A percentile compares a stretch with the other conserved stretches of the same genome.
These are phyloP conservation scores for Corythucha ciliata DNA, from an alignment of 2,888 invertebrate species.

Conservation along the genomic window DNA sequence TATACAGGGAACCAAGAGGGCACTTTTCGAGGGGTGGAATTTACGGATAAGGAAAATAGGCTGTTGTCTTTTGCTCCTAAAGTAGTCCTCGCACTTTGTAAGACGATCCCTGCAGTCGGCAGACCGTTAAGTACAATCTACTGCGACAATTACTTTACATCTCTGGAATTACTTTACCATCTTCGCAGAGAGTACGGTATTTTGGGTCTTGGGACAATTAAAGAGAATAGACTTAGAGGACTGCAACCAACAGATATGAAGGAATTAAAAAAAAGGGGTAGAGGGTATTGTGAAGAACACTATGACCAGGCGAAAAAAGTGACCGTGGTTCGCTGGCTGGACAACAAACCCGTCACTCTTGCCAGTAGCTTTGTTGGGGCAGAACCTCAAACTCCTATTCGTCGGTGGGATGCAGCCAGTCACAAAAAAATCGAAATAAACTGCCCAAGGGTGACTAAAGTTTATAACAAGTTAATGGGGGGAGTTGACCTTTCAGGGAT, in stretches of 20 bases:
- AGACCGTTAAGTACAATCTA: no score
- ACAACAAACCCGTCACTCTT: constrained; percentile 30
- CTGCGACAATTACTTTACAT: constrained; percentile 33
- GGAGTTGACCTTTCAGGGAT: constrained; percentile 23
- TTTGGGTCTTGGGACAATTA: constrained; percentile 22
- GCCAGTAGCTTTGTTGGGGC: constrained; percentile 25
- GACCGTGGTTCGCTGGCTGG: constrained; percentile 28
- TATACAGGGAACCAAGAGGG: constrained; percentile 38
- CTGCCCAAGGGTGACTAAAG: constrained; percentile 12
- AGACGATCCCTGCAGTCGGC: no score
- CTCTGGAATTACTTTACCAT: constrained; percentile 12
- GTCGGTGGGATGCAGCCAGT: constrained; percentile 14
- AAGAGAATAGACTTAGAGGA: constrained; percentile 14
- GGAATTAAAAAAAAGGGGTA: constrained; percentile 12
- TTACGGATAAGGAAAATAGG: no score
- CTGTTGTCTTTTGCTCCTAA: no score
- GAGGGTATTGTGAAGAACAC: constrained; percentile 26
- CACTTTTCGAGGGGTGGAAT: constrained; percentile 6
- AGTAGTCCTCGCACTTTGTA: constrained; percentile 35
- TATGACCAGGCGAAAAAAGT: constrained; percentile 22
- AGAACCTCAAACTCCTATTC: constrained; percentile 13
- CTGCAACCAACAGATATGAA: constrained; percentile 16
- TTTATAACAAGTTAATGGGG: constrained; percentile 23
- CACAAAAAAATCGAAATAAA: constrained; percentile 12
- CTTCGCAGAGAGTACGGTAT: constrained; percentile 22